Evolutionary conservation across 2,888 invertebrate species (phyloP), one percentile per base, ranked within the genome.

Genomic region (Nycteola revayana): DNA sequence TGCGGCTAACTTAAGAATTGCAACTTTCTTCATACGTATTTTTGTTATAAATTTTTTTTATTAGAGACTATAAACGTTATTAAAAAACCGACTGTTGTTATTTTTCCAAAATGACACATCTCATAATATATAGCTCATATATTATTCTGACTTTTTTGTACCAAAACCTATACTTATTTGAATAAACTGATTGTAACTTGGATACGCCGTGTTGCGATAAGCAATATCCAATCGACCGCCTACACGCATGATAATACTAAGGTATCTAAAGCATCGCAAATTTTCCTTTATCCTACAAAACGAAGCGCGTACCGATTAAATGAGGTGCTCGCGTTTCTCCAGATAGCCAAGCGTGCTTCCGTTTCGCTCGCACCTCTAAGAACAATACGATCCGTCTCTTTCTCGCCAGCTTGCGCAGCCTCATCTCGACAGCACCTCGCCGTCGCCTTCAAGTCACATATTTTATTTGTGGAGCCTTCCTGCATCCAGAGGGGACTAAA

Each of bases 391-490:
- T 34, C 52, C 42, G 26, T 85, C 80, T 69, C 77, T 47, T 46
- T 81, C 63, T 40, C 52, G 35, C 77, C 54, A 73, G 70, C 69
- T 69, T 74, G 79, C 78, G 75, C 79, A 83, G 79, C 80, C 83
- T 83, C 84, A 82, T 82, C 81, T 80, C 72, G 71, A 74, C 72
- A 78, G 79, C 84, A 85, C 85, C 85, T 83, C 83, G 75, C 75
- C 79, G 86, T 86, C 83, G 87, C 85, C 84, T 82, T 78, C 79
- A 68, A 86, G 85, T 87, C 87, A 87, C 85, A 87, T 88, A 86
- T 88, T 88, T 87, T 88, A 87, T 88, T 87, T 85, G 88, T 86
- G 73, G 73, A 85, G 76, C 81, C 82, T 87, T 83, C 86, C 84
- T 86, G 79, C 80, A 87, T 83, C 81, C 77, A 76, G 82, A 76